Base-by-base conservation (phyloP, 2,888 invertebrate species). In the Endomychus coccineus region DNA sequence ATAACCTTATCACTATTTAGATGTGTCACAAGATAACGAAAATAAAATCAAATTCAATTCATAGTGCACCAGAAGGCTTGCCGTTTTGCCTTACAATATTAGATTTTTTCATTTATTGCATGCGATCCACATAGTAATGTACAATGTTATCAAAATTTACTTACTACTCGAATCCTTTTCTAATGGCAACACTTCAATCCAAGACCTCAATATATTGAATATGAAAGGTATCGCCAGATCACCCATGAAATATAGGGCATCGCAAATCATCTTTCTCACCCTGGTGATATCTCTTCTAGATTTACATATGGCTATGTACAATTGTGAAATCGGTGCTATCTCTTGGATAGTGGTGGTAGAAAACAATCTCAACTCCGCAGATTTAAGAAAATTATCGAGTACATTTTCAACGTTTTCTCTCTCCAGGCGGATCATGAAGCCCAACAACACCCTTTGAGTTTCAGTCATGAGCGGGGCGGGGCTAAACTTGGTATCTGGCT, bases 161-260 rank as follows among this genome's bases (percentile, higher is more conserved):
- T 48, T 42, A 51, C 51, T 43, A 16, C 43, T 38, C 5, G 52
- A 49, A 52, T 62, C 55, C 14, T 45, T 46, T 30, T 52, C 56
- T 36, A 54, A 53, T 5, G 70, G 70, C 13, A 71, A 46, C 14
- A 69, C 58, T 54, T 71, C 69, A 10, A 62, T 59, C 71, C 71
- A 71, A 22, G 61, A 62, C 12, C 59, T 62, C 7, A 70, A 46
- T 21, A 64, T 61, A 3, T 52, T 55, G 42, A 65, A 62, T 21
- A 71, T 52, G 37, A 67, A 46, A 11, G 61, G 53, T 5, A 62
- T 39, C 9, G 66, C 62, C 23, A 61, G 51, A 27, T 64, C 46
- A 15, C 58, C 61, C 40, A 63, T 57, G 41, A 61, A 64, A 44
- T 69, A 71, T 21, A 70, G 52, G 25, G 66, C 64, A 46, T 70